Conservation (phyloP, 2,888 invertebrate genomes). For the Congeria kusceri region DNA sequence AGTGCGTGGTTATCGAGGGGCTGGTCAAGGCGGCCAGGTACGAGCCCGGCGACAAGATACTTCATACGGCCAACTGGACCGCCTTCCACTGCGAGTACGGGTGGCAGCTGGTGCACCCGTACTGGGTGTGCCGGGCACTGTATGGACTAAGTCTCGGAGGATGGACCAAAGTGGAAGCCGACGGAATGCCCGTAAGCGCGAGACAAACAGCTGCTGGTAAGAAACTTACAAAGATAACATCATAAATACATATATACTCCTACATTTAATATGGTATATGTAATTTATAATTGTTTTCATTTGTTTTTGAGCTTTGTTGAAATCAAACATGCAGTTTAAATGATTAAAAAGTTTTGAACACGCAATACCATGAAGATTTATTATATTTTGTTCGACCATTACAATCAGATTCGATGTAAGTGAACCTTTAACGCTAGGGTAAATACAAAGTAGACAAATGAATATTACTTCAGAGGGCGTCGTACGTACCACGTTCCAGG, state of each 20-base stretch:
- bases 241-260: too few species aligned
- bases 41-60: conserved; percentile 36
- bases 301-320: too few species aligned
- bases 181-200: conserved; percentile 11
- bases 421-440: background rate
- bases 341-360: too few species aligned
- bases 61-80: conserved; percentile 33
- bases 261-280: too few species aligned
- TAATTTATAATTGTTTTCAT: too few species aligned
- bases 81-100: conserved; percentile 47
- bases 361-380: too few species aligned
- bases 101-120: conserved; percentile 63
- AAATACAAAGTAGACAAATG: background rate
- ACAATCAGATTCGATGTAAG: too few species aligned
- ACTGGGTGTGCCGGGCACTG: conserved; percentile 58
- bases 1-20: conserved; percentile 46
- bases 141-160: conserved; percentile 52
- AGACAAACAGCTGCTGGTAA: too few species aligned
- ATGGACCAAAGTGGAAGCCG: conserved; percentile 59
- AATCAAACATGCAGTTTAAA: too few species aligned
- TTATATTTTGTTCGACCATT: too few species aligned
- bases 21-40: conserved; percentile 41
- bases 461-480: conserved; percentile 33
- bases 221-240: too few species aligned
- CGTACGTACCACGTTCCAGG: conserved; percentile 56